Base-by-base conservation (phyloP, 1,140 invertebrate genomes). In the Neodiprion fabricii region DNA sequence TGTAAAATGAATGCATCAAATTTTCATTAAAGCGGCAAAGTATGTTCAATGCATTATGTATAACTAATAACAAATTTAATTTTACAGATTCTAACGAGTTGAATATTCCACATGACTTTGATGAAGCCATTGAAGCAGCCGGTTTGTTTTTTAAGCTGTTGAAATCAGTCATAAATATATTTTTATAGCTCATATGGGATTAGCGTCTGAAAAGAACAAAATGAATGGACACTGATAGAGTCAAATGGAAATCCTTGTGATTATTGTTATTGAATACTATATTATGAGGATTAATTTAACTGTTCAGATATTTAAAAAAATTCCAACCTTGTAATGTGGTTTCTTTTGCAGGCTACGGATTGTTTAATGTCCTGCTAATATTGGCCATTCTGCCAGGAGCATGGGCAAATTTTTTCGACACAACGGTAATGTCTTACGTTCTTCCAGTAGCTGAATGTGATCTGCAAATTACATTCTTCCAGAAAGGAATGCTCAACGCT, bases 71-170 rank as follows among this genome's bases (percentile, higher is more conserved):
- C 28, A 2, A 40, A 2, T 40, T 40, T 40, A 2, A 40, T 40
- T 40, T 40, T 40, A 3, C 28, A 40, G 28, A 5, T 40, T 40
- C 28, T 40, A 5, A 5, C 5, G 5, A 12, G n/a, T 17, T 17
- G 53, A 17, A 61, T 14, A 14, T 9, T 14, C 1, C 0, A 7
- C n/a, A 12, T 12, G 90, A 93, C 78, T 93, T 93, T 76, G 92
- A 93, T 70, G 87, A 87, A 68, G 92, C 92, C 0, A 91, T 93
- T 14, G 82, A 87, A 0, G 88, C 88, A 0, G 89, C 91, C 0
- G 91, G 53, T 61, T 40, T 40, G 28, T 40, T 5, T 40, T 40
- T 40, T 40, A 40, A 40, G 5, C 28, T 40, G 5, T 40, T 40
- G 28, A 5, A 40, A 40, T 40, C 2, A 40, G 5, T 5, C 2